Evolutionary conservation across 2,888 invertebrate species (phyloP), one percentile per base, ranked within the genome.

Genomic region (Falcaria lacertinaria): DNA sequence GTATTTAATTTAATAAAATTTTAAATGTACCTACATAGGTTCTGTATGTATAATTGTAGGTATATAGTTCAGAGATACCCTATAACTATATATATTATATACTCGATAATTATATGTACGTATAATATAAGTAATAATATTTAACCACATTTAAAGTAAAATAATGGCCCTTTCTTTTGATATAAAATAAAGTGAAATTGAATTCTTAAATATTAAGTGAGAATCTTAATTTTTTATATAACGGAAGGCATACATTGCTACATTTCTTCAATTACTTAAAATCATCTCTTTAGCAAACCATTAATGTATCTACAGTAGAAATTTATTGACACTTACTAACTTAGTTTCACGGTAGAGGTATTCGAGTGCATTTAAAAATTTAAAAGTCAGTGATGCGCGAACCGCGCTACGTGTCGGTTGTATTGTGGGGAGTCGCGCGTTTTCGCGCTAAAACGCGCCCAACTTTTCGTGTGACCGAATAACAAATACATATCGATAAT

Each of bases 321-420:
- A 47, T 54, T n/a, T 55, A 45, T 0, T 7, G 2, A 15, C 11
- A 28, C 14, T 44, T 49, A 15, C 22, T 33, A 41, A 43, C 43
- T 45, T 45, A 34, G 36, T 37, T 33, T 14, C 34, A 6, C 2
- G 33, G 45, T 43, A 42, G 14, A 11, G 34, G 19, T 15, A 33
- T 5, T 11, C 33, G 42, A 41, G 46, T 57, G 47, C 56, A 38
- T 54, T 55, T 56, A 48, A 56, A 62, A 64, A 63, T n/a, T n/a
- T n/a, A n/a, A n/a, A n/a, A 53, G 55, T 69, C 71, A 87, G 87
- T 87, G 60, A 60, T 60, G 67, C 80, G 83, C 77, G 58, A 60
- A 66, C 60, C 54, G 79, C 72, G 76, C 58, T 44, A 37, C 16
- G 45, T 42, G 49, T 40, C 16, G 42, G 64, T 74, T 80, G 84